Base-by-base conservation (phyloP, 2,797 vertebrate species). In the Fistularia tabacaria region DNA sequence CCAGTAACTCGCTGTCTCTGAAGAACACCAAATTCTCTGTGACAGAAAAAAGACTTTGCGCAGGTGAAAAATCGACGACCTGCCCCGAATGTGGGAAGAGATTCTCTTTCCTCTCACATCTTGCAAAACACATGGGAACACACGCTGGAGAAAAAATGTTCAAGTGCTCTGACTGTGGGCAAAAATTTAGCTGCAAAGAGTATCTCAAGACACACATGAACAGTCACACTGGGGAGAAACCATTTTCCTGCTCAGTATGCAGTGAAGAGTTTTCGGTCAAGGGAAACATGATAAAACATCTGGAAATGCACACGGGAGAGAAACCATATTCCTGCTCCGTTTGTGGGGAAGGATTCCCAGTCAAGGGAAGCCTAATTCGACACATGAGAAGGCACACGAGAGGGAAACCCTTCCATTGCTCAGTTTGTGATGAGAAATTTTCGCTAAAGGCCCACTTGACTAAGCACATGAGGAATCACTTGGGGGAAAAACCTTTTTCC, bases 61-160 rank as follows among this genome's bases (percentile, higher is more conserved):
- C 7, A 3, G 51, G 44, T 15, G 25, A 15, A 40, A 43, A 54
- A 9, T 40, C 14, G 6, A 10, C 44, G 40, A 42, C n/a, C 46
- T 77, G 77, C 45, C 58, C 74, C 0, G 53, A 69, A 1, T 77
- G 77, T 13, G 13, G 49, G 3, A 57, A n/a, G 10, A 59, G n/a
- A 55, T 42, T 0, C 66, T 71, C 10, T 44, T 44, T n/a, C 10
- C 10, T 6, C 4, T 6, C 42, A 15, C 54, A 69, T 9, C 62
- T 76, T 51, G 38, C 37, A 36, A 46, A 11, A 13, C 53, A 55
- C 53, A 46, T 55, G 36, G 13, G 44, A 13, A 38, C 11, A 1
- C 44, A 46, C 43, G 15, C 36, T n/a, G n/a, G n/a, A n/a, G n/a
- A n/a, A n/a, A n/a, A n/a, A n/a, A n/a, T n/a, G n/a, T n/a, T n/a